A percentile compares a stretch with the other conserved stretches of the same genome.
phyloP scores from a whole-genome alignment of 2,113 vertebrate species.

The Chauna torquata region DNA sequence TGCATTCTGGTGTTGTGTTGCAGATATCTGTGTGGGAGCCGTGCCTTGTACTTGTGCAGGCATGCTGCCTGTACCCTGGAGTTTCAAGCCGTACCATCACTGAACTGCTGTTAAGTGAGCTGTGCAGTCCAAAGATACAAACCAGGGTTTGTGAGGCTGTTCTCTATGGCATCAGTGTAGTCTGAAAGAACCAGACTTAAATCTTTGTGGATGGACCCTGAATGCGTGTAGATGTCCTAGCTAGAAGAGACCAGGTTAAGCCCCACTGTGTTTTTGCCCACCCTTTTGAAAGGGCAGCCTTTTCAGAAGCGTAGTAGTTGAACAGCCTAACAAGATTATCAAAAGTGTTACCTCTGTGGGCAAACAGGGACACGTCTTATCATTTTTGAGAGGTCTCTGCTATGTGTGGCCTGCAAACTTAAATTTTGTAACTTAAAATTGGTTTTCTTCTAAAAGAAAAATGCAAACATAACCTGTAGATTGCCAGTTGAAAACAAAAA shows the following conservation, averaged over 20 bases:
- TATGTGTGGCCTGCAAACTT: neutral
- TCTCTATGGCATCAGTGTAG: neutral
- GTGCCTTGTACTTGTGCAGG: too few relatives aligned
- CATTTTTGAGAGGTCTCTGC: neutral
- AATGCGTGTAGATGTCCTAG: neutral
- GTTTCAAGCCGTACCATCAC: neutral
- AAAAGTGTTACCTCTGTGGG: neutral
- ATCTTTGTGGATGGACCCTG: neutral
- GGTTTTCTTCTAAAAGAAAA: neutral
- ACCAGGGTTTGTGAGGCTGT: neutral
- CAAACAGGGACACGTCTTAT: neutral
- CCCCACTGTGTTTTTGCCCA: neutral
- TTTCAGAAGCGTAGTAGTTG: neutral
- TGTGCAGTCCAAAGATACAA: neutral
- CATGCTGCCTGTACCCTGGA: neutral
- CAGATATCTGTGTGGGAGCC: neutral
- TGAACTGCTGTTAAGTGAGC: neutral
- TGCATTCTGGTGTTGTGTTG: rapidly evolving
- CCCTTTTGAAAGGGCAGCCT: neutral
- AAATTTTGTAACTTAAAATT: neutral
- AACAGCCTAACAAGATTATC: neutral
- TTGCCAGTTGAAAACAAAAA: neutral
- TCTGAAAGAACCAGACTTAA: neutral
- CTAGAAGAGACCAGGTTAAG: neutral
- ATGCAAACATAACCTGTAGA: neutral